Evolutionary conservation across 2,888 invertebrate genomes (phyloP), one percentile per base, ranked within the genome.

Genomic region (Gastrophysa polygoni): DNA sequence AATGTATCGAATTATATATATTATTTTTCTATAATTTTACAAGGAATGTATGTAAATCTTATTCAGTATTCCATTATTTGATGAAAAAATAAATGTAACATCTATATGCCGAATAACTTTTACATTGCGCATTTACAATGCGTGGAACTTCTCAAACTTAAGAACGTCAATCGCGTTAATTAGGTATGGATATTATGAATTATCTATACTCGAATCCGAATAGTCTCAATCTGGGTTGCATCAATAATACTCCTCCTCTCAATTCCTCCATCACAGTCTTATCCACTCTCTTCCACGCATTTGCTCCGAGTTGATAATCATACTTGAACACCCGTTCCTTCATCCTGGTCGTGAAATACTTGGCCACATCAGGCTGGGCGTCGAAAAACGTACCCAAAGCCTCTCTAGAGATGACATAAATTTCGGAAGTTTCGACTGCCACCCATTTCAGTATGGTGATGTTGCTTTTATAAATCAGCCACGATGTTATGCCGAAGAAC

Each of bases 401-500:
- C 1, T 44, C 43, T 11, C 54, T n/a, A 1, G 8, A 8, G 10
- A 59, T 54, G n/a, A n/a, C 34, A 57, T 77, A 78, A n/a, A 79
- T 59, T 59, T 80, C 79, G 1, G 78, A 77, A 11, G 75, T 75
- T 69, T 81, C 81, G 3, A 77, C 68, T 3, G 80, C 79, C 0
- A 75, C 59, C 6, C 51, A 51, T 17, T 14, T 57, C 14, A 59
- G n/a, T 5, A 18, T 11, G 7, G 17, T 28, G 8, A 21, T 32
- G 18, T 38, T 24, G 11, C 52, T 57, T 1, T 58, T 67, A 34
- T 62, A 71, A 1, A 67, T 17, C 1, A 81, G 56, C 34, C 75
- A 73, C 38, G 38, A 38, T 4, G 74, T 66, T 61, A 81, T 78
- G 0, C 84, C 84, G 65, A 84, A 82, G 62, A 80, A 75, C 24